A percentile compares a stretch with the other conserved stretches of the same genome.
These are phyloP conservation scores for Caenorhabditis tropicalis DNA, from an alignment of 1,140 invertebrate species.

Conservation along the genomic window DNA sequence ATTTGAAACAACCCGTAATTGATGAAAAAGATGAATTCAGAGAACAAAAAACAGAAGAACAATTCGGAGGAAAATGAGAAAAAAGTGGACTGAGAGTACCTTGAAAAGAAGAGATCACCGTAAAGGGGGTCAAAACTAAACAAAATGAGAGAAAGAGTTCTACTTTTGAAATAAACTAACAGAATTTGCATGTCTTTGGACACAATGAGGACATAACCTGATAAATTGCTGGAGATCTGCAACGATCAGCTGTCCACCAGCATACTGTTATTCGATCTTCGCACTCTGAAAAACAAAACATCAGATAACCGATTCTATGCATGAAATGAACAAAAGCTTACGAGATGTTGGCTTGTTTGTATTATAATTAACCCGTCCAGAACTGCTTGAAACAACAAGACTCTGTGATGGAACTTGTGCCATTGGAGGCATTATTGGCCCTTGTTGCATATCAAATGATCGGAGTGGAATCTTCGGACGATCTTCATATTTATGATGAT, in stretches of 20 bases:
- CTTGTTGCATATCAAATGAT: conserved; percentile 16
- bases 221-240: conserved; percentile 68
- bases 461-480: conserved; percentile 43
- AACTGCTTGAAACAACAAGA: conserved; percentile 26
- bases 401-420: conserved; percentile 12
- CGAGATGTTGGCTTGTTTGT: not conserved
- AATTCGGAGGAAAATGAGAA: not conserved
- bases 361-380: conserved; percentile 8
- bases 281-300: conserved; percentile 63
- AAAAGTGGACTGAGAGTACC: conserved; percentile 30
- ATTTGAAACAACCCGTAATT: conserved; percentile 21
- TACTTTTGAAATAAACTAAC: conserved; percentile 37
- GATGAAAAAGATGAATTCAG: not conserved
- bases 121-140: not conserved
- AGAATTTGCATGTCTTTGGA: conserved; percentile 69
- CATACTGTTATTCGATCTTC: conserved; percentile 70
- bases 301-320: not conserved
- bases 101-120: conserved; percentile 30
- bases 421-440: conserved; percentile 1
- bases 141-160: not conserved
- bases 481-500: conserved; percentile 50
- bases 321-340: not conserved
- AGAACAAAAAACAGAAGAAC: not conserved
- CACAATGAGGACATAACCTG: conserved; percentile 69
- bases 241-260: conserved; percentile 72